Percentiles rank a stretch among this genome's conserved stretches.
Evolutionary conservation across 1,140 invertebrate species (phyloP).

Genomic region (Heliconius eleuchia): DNA sequence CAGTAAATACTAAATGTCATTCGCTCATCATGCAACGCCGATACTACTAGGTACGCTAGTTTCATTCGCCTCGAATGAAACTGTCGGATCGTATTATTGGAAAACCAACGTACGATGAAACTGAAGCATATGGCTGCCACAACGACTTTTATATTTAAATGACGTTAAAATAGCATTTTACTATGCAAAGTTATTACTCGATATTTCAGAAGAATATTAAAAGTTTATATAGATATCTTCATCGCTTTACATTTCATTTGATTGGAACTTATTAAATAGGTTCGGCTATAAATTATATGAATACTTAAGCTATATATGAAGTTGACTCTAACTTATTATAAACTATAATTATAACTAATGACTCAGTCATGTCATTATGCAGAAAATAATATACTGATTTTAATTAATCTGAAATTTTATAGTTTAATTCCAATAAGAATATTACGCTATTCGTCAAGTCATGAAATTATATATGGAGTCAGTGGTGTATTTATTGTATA

Average conservation of each 20-base stretch:
- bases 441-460: conserved; percentile 8
- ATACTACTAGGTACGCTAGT: conserved; percentile 28
- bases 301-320: conserved; percentile 11
- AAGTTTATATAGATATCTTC: conserved; percentile 38
- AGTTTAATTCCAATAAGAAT: conserved; percentile 13
- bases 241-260: conserved; percentile 36
- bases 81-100: conserved; percentile 43
- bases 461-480: conserved; percentile 8
- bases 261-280: conserved; percentile 21
- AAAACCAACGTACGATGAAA: conserved; percentile 18
- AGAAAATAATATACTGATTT: conserved; percentile 11
- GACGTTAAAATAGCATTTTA: conserved; percentile 33
- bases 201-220: conserved; percentile 28
- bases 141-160: conserved; percentile 31
- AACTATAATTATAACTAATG: conserved; percentile 8
- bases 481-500: background rate
- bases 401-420: conserved; percentile 5
- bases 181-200: conserved; percentile 5
- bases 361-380: conserved; percentile 10
- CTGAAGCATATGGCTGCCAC: conserved; percentile 30
- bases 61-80: conserved; percentile 35
- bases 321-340: conserved; percentile 14
- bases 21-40: background rate
- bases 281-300: conserved; percentile 20
- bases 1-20: conserved; percentile 27